These are phyloP conservation scores for Natator depressus DNA, from an alignment of 2,113 vertebrate genomes.

Conservation along the genomic window DNA sequence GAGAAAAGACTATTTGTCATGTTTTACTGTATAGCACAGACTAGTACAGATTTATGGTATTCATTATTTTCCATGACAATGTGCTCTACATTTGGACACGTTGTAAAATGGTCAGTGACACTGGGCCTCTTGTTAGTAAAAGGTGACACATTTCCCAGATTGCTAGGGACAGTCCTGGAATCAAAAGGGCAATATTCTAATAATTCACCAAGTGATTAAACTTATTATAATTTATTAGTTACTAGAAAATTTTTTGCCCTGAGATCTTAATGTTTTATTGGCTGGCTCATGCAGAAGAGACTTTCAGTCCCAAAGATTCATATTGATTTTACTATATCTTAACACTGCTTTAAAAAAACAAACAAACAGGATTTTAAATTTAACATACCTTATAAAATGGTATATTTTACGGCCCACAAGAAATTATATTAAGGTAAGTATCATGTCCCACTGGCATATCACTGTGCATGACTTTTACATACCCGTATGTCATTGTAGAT, in stretches of 20 bases:
- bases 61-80: neutral
- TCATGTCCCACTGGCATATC: neutral
- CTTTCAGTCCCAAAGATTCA: neutral
- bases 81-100: neutral
- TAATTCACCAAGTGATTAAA: conserved; percentile 34
- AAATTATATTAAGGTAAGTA: conserved; percentile 14
- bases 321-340: conserved; percentile 51
- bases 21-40: neutral
- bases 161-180: neutral
- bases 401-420: conserved; percentile 28
- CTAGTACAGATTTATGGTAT: neutral
- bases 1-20: neutral
- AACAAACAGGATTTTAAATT: conserved; percentile 36
- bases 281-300: neutral
- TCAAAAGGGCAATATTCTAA: neutral
- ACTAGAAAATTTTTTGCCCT: neutral
- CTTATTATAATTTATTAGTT: neutral
- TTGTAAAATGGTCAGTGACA: neutral
- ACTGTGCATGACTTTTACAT: neutral
- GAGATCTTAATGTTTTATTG: conserved; percentile 6
- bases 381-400: conserved; percentile 1
- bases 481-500: neutral
- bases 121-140: neutral
- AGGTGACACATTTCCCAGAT: neutral
- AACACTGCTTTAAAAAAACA: neutral